phyloP scores from a whole-genome alignment of 1,140 invertebrate genomes.

The Lasioglossum albipes region DNA sequence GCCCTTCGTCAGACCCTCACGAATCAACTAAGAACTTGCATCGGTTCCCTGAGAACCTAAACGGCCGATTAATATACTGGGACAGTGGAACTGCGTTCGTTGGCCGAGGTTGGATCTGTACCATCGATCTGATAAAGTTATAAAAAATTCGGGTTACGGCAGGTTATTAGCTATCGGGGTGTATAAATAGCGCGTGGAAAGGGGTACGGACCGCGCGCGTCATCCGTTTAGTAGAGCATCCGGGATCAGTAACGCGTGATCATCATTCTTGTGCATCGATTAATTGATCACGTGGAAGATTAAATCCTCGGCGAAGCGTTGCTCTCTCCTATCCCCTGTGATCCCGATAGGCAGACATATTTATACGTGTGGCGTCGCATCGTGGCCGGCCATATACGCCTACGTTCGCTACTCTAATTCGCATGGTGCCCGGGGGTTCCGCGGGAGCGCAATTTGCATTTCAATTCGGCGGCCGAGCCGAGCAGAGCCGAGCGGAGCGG shows the following conservation, averaged over 20 bases:
- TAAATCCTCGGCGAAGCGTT: slow-evolving; percentile 44
- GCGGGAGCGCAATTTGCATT: background rate
- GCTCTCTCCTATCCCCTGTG: background rate
- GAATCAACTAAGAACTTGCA: too few relatives aligned
- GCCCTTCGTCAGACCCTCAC: too few relatives aligned
- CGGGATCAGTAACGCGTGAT: slow-evolving; percentile 50
- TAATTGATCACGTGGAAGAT: slow-evolving; percentile 42
- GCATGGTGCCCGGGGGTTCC: background rate
- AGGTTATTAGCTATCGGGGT: slow-evolving; percentile 29
- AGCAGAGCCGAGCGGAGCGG: too few relatives aligned
- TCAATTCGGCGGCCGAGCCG: background rate
- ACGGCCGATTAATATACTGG: too few relatives aligned
- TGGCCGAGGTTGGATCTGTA: background rate
- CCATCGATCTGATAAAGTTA: background rate
- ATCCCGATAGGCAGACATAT: slow-evolving; percentile 36
- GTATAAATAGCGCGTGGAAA: slow-evolving; percentile 31
- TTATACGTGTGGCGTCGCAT: slow-evolving; percentile 15
- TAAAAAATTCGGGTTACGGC: slow-evolving; percentile 35
- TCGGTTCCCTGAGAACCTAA: too few relatives aligned
- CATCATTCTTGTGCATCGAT: slow-evolving; percentile 44
- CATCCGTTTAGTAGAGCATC: slow-evolving; percentile 46
- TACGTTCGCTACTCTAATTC: background rate
- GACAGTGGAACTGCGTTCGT: background rate
- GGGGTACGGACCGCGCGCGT: slow-evolving; percentile 30
- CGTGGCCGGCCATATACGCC: background rate